phyloP scores from a whole-genome alignment of 2,888 invertebrate genomes.

The Pachydiplax longipennis region DNA sequence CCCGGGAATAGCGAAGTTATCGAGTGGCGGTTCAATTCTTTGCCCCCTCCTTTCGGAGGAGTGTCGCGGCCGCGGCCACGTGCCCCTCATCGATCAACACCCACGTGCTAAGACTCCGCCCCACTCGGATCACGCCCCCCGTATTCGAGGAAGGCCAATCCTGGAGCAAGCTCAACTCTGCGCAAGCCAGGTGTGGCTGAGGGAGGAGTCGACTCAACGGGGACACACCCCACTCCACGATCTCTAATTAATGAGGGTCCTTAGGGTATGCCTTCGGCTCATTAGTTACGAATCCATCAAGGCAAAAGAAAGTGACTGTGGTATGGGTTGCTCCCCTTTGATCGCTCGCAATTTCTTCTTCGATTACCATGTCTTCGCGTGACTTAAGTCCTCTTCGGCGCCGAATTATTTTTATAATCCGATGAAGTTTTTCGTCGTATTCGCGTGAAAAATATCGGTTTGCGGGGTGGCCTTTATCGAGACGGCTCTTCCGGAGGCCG shows the following conservation, averaged over 20 bases:
- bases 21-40: neutral
- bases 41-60: neutral
- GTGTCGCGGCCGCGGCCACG: neutral
- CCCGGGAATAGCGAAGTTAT: neutral
- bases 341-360: neutral
- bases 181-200: constrained; percentile 37
- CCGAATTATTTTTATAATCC: neutral
- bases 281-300: constrained; percentile 24
- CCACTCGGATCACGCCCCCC: neutral
- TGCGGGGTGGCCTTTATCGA: neutral
- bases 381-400: neutral
- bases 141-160: neutral
- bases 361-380: neutral
- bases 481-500: neutral
- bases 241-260: constrained; percentile 11
- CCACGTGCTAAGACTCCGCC: constrained; percentile 21
- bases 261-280: neutral
- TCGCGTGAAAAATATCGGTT: neutral
- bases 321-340: neutral
- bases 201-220: neutral
- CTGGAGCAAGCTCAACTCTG: constrained; percentile 17
- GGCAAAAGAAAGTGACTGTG: neutral
- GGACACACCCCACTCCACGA: neutral
- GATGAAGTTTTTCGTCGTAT: neutral
- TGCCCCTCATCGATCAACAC: constrained; percentile 3